A percentile compares a stretch with the other conserved stretches of the same genome.
phyloP scores from a whole-genome alignment of 2,888 invertebrate genomes.

The Ochlodes sylvanus region DNA sequence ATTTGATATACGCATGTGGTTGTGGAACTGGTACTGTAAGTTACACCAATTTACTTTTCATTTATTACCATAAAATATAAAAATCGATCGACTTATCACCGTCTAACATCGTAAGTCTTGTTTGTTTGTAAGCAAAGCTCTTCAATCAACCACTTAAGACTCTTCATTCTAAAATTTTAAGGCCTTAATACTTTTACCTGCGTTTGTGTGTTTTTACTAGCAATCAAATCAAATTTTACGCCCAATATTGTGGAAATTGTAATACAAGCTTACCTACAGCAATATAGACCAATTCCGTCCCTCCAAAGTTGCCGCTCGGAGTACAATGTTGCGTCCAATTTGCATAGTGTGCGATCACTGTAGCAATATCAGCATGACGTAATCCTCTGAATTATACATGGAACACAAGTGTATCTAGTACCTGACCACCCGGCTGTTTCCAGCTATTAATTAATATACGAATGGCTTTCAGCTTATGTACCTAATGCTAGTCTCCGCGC shows the following conservation, averaged over 20 bases:
- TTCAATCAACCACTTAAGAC: no score
- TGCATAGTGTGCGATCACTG: slow-evolving; percentile 22
- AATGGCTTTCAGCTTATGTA: not conserved
- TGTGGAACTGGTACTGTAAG: no score
- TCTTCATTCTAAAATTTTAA: no score
- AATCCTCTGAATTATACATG: slow-evolving; percentile 30
- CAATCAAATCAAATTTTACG: not conserved
- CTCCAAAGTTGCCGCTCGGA: slow-evolving; percentile 2
- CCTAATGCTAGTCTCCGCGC: not conserved
- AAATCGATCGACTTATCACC: no score
- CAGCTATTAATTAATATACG: slow-evolving; percentile 19
- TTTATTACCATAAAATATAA: no score
- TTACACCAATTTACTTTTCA: no score
- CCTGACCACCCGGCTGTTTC: slow-evolving; percentile 11
- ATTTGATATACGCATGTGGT: no score
- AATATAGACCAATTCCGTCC: slow-evolving; percentile 8
- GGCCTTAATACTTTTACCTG: no score
- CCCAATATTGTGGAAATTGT: not conserved
- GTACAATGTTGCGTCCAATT: slow-evolving; percentile 19
- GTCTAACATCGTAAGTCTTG: no score
- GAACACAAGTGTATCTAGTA: slow-evolving; percentile 21
- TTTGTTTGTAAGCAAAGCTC: no score
- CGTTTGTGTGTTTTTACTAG: not conserved
- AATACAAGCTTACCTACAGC: not conserved
- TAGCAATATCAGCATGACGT: slow-evolving; percentile 22